Base-by-base conservation (phyloP, 2,797 vertebrate species). In the Cyprinella venusta region DNA sequence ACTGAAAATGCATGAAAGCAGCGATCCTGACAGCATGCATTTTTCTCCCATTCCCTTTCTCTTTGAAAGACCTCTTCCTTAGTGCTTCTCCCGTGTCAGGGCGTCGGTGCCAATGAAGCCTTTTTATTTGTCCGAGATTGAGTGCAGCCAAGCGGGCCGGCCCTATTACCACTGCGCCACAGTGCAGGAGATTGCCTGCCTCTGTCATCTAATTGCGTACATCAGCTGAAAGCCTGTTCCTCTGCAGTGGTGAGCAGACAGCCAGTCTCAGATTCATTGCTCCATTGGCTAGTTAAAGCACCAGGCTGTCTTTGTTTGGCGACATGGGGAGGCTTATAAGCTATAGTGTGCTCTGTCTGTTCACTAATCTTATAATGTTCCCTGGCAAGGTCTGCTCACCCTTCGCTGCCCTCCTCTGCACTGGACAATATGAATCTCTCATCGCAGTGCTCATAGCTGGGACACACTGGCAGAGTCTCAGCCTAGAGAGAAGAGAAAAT, bases 101-200 rank as follows among this genome's bases (percentile, higher is more conserved):
- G 92, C 91, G 91, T 92, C 93, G 89, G 90, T 92, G 93, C 94
- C 94, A 95, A 93, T 95, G 94, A 95, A 95, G 91, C 92, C 90
- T 92, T 94, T 94, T 95, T 95, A 95, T 95, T 89, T 88, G 82
- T 80, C 76, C 16, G 82, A 84, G 83, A 87, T 88, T 85, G 89
- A 87, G 89, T 88, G 87, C 94, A 95, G 94, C 93, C 94, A 94
- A 94, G 94, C 94, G 92, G 92, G 90, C 92, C 92, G 56, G 85
- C 83, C 87, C 86, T 79, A 87, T 89, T 89, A 88, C 86, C 84
- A 76, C 87, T 70, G 85, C 90, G 90, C 91, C 87, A 92, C 91
- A 91, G 91, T 92, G 91, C 94, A 92, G 91, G 93, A 94, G 93
- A 94, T 95, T 94, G 94, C 94, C 93, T 94, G 93, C 95, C 94